A percentile compares a stretch with the other conserved stretches of the same genome.
Evolutionary conservation across 2,888 invertebrate species (phyloP).

Genomic region (Eupithecia abbreviata): DNA sequence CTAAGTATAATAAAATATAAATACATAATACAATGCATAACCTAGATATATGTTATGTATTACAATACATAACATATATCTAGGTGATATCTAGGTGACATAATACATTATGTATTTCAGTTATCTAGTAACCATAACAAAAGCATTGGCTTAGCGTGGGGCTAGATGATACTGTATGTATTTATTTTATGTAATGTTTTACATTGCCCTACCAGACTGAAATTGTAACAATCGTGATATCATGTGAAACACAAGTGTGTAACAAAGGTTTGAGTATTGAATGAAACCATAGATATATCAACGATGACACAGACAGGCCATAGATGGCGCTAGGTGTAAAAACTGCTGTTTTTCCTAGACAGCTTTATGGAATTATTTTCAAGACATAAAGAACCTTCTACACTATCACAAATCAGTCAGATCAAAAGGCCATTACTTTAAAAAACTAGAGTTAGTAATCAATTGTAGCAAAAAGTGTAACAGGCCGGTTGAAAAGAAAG

Average conservation of each 20-base stretch:
- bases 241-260: not conserved
- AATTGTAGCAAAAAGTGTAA: conserved; percentile 35
- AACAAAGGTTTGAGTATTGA: not conserved
- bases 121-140: too few relatives aligned
- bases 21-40: too few relatives aligned
- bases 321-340: conserved; percentile 6
- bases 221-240: not conserved
- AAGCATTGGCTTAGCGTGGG: too few relatives aligned
- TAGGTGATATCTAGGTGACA: too few relatives aligned
- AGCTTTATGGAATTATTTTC: not conserved
- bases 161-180: too few relatives aligned
- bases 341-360: not conserved
- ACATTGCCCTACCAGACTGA: not conserved
- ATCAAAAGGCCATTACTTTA: conserved; percentile 16
- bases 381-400: conserved; percentile 14
- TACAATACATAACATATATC: too few relatives aligned
- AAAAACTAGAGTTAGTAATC: conserved; percentile 4
- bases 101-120: too few relatives aligned
- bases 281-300: not conserved
- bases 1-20: too few relatives aligned
- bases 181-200: too few relatives aligned
- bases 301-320: not conserved
- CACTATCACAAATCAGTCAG: conserved; percentile 30
- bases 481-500: conserved; percentile 34
- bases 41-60: too few relatives aligned